Conservation (phyloP, 1,140 invertebrate genomes). For the Drosophila simulans region DNA sequence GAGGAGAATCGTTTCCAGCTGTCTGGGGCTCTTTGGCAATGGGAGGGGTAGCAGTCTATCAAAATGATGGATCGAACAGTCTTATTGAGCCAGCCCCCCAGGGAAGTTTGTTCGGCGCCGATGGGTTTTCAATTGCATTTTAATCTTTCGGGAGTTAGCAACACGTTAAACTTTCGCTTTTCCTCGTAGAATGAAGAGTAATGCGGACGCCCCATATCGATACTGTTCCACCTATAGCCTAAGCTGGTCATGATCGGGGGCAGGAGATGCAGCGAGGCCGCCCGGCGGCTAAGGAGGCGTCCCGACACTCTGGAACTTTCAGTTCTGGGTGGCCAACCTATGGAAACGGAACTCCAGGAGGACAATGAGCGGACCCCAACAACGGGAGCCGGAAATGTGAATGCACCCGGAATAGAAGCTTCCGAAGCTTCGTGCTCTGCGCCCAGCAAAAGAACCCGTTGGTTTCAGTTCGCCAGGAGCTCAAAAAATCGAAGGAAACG, state of each 20-base stretch:
- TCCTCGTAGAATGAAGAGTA: conserved; percentile 20
- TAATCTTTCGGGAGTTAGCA: conserved; percentile 29
- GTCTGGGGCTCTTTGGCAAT: conserved; percentile 13
- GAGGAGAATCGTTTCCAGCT: conserved; percentile 61
- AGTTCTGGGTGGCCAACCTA: conserved; percentile 44
- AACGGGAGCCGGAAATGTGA: not conserved
- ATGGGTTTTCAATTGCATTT: conserved; percentile 50
- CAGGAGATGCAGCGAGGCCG: conserved; percentile 42
- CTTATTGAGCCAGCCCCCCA: conserved; percentile 8
- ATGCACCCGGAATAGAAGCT: conserved; percentile 13
- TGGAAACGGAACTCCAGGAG: conserved; percentile 10
- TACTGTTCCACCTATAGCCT: conserved; percentile 11
- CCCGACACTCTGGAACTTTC: conserved; percentile 76
- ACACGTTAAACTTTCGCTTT: conserved; percentile 25
- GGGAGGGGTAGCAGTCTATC: conserved; percentile 25
- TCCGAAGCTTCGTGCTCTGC: not conserved
- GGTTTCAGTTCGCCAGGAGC: conserved; percentile 57
- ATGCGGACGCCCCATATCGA: conserved; percentile 11
- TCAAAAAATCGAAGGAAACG: conserved; percentile 42
- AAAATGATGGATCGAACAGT: conserved; percentile 40
- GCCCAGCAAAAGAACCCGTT: conserved; percentile 35
- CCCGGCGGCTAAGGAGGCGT: conserved; percentile 58
- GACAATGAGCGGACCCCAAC: conserved; percentile 1
- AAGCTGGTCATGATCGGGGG: conserved; percentile 54
- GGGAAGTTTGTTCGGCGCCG: conserved; percentile 26